phyloP scores from a whole-genome alignment of 1,140 invertebrate genomes.

The Eurosta solidaginis region DNA sequence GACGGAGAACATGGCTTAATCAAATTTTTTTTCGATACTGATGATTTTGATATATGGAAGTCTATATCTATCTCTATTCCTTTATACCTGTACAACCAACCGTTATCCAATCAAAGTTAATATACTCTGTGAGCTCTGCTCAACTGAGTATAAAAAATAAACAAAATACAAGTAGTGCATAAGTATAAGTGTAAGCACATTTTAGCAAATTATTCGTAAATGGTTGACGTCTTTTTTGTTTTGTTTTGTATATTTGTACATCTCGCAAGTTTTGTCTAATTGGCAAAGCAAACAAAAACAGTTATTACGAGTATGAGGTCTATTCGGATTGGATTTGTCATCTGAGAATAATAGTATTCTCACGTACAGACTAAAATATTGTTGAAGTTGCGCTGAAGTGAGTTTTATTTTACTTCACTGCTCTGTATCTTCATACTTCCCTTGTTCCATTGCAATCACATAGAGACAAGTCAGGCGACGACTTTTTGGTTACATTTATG shows the following conservation, averaged over 20 bases:
- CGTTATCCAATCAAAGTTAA: too few species aligned
- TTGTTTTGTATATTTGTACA: neutral
- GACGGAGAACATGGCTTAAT: too few species aligned
- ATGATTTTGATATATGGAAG: too few species aligned
- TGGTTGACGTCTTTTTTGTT: neutral
- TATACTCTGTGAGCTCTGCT: too few species aligned
- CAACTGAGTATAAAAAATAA: too few species aligned
- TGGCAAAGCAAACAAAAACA: constrained; percentile 12
- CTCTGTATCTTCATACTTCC: neutral
- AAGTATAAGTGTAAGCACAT: neutral
- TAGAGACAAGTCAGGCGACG: neutral
- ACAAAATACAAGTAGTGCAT: neutral
- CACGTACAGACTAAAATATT: constrained; percentile 11
- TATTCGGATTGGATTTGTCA: neutral
- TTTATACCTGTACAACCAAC: too few species aligned
- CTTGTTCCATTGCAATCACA: neutral
- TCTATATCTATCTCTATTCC: too few species aligned
- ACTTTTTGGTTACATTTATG: constrained; percentile 11
- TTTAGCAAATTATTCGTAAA: neutral
- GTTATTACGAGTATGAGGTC: constrained; percentile 11
- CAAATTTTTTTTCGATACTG: too few species aligned
- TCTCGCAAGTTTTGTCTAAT: constrained; percentile 4
- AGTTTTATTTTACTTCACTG: neutral
- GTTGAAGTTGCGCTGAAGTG: neutral
- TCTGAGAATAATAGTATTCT: constrained; percentile 2